A percentile compares a stretch with the other conserved stretches of the same genome.
Evolutionary conservation across 2,797 vertebrate genomes (phyloP).

Genomic region (Podarcis lilfordi): DNA sequence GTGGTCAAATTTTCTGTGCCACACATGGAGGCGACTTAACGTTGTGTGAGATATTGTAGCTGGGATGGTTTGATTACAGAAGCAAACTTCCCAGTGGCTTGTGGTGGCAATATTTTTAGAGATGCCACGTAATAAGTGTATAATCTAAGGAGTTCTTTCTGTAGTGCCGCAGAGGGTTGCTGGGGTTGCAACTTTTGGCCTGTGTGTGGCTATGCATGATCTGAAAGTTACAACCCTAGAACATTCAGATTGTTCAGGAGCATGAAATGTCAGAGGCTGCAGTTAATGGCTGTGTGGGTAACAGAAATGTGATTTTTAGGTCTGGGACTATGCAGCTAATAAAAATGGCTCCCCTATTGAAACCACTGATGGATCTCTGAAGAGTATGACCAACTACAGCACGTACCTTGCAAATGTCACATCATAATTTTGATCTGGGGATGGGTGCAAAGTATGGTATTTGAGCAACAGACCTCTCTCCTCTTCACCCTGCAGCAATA

Average conservation of each 20-base stretch:
- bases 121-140: neutral
- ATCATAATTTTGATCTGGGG: neutral
- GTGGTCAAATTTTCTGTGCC: neutral
- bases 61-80: neutral
- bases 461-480: neutral
- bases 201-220: neutral
- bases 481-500: neutral
- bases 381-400: neutral
- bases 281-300: neutral
- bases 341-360: neutral
- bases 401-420: no score
- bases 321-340: neutral
- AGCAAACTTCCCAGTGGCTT: neutral
- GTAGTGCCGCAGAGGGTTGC: neutral
- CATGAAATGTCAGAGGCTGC: neutral
- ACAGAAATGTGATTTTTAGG: neutral
- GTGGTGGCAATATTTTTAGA: conserved; percentile 8
- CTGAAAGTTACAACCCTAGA: neutral
- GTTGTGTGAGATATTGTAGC: neutral
- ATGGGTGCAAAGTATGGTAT: neutral
- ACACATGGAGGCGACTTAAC: neutral
- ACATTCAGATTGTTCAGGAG: neutral
- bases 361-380: neutral
- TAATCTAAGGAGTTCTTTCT: neutral
- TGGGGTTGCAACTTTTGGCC: neutral